Evolutionary conservation across 2,888 invertebrate genomes (phyloP).

Genomic region (Zootermopsis nevadensis): DNA sequence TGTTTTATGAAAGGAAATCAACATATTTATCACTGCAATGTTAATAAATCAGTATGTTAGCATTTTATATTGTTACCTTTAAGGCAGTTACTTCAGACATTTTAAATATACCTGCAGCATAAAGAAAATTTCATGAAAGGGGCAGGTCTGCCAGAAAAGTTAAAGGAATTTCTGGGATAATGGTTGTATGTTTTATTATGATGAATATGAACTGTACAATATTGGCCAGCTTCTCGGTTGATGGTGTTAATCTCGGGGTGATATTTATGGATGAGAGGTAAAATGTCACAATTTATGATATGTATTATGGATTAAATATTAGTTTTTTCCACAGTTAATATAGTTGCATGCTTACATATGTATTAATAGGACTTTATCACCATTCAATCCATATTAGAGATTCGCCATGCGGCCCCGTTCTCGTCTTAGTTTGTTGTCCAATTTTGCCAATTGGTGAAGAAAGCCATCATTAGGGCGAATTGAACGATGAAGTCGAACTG

Average conservation of each 20-base stretch:
- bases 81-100: too few relatives aligned
- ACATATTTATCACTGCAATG: too few relatives aligned
- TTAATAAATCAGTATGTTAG: too few relatives aligned
- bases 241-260: background rate
- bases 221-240: background rate
- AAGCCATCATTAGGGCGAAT: constrained; percentile 86
- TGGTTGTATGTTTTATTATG: too few relatives aligned
- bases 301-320: constrained; percentile 1
- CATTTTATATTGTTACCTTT: too few relatives aligned
- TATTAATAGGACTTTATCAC: constrained; percentile 1
- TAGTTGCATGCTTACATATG: background rate
- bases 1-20: too few relatives aligned
- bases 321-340: background rate
- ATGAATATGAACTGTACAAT: background rate
- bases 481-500: constrained; percentile 76
- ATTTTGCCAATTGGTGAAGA: constrained; percentile 78
- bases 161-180: too few relatives aligned
- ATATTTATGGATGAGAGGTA: constrained; percentile 25
- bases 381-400: constrained; percentile 1
- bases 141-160: too few relatives aligned
- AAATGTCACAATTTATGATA: background rate
- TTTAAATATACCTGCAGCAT: too few relatives aligned
- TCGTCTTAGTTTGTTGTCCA: constrained; percentile 71
- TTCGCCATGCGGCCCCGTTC: constrained; percentile 62
- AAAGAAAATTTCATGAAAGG: too few relatives aligned